A percentile compares a stretch with the other conserved stretches of the same genome.
These are phyloP conservation scores for Lysandra bellargus DNA, from an alignment of 2,888 invertebrate genomes.

Conservation along the genomic window DNA sequence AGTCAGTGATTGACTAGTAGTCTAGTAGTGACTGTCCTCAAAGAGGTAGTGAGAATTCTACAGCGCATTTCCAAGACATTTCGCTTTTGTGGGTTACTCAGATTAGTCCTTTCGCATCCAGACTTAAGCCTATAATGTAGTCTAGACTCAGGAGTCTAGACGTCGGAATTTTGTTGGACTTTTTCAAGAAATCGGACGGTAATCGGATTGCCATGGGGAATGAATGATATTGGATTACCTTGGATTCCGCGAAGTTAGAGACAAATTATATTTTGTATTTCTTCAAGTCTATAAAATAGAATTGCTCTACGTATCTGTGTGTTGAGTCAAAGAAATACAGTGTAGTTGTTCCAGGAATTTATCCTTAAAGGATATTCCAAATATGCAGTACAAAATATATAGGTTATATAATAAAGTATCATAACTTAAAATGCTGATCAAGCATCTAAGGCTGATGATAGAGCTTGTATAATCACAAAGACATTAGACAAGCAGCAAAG, in stretches of 20 bases:
- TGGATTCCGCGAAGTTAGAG: not conserved
- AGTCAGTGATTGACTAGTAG: too few species aligned
- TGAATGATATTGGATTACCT: not conserved
- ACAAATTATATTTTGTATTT: not conserved
- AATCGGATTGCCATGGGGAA: conserved; percentile 7
- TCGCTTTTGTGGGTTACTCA: not conserved
- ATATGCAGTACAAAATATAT: not conserved
- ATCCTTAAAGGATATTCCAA: not conserved
- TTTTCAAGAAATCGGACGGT: conserved; percentile 22
- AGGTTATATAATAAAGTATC: too few species aligned
- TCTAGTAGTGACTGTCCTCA: not conserved
- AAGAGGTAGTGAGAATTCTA: not conserved
- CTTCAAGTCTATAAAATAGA: not conserved
- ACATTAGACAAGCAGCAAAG: not conserved
- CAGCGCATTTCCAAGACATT: not conserved
- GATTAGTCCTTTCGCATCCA: not conserved
- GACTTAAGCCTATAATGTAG: conserved; percentile 17
- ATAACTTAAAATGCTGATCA: too few species aligned
- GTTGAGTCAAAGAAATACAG: not conserved
- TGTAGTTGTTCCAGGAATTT: not conserved
- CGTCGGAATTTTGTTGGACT: conserved; percentile 10
- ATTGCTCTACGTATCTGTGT: not conserved
- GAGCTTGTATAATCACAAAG: not conserved
- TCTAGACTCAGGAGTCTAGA: conserved; percentile 2
- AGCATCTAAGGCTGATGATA: not conserved